Conservation (phyloP, 2,797 vertebrate genomes). For the Sternarchorhynchus goeldii region DNA sequence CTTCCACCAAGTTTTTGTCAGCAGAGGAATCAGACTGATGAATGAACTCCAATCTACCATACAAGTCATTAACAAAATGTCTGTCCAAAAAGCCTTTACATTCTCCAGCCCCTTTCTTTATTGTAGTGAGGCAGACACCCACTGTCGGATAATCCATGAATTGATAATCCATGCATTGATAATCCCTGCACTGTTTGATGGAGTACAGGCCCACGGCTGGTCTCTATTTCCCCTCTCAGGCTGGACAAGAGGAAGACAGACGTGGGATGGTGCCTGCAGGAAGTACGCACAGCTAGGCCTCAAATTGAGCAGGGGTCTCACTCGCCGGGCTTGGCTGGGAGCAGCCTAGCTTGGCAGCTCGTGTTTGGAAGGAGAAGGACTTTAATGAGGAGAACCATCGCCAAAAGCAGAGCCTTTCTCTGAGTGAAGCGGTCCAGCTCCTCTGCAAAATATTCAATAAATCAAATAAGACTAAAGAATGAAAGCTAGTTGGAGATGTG, state of each 20-base stretch:
- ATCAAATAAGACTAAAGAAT: too few relatives aligned
- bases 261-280: conserved; percentile 88
- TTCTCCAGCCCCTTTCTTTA: conserved; percentile 57
- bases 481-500: too few relatives aligned
- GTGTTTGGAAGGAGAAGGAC: conserved; percentile 83
- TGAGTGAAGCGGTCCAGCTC: neutral
- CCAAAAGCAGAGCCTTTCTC: conserved; percentile 79
- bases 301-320: conserved; percentile 86
- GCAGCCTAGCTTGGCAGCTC: conserved; percentile 86
- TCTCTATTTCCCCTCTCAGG: conserved; percentile 51
- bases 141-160: conserved; percentile 77
- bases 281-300: conserved; percentile 88
- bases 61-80: conserved; percentile 35
- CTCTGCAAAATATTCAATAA: too few relatives aligned
- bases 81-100: conserved; percentile 37
- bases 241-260: conserved; percentile 87
- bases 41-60: conserved; percentile 23
- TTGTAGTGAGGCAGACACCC: conserved; percentile 58
- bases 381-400: conserved; percentile 85
- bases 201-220: conserved; percentile 11
- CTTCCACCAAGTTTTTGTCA: conserved; percentile 3
- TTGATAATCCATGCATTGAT: conserved; percentile 72
- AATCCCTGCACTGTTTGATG: conserved; percentile 80
- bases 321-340: conserved; percentile 83
- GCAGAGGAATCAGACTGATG: conserved; percentile 26